Percentiles rank a stretch among this genome's conserved stretches.
phyloP scores from a whole-genome alignment of 2,113 vertebrate genomes.

The Alligator sinensis region DNA sequence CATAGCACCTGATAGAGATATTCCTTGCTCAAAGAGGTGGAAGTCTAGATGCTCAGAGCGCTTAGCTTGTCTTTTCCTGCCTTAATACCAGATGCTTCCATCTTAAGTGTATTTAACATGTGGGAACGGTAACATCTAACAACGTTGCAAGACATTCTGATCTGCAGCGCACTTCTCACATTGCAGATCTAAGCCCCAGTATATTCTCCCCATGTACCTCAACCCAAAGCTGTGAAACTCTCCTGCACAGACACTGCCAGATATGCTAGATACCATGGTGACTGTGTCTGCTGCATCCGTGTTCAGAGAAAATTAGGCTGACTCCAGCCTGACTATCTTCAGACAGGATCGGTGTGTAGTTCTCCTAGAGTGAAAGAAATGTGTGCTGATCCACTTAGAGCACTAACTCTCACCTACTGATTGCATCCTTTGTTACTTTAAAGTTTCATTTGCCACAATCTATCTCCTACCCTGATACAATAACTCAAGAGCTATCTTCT shows the following conservation, averaged over 20 bases:
- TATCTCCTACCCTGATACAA: conserved; percentile 1
- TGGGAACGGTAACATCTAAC: too few species aligned
- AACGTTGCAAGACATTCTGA: neutral
- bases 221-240: neutral
- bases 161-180: neutral
- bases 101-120: too few species aligned
- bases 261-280: neutral
- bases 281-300: rapidly evolving
- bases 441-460: neutral
- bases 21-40: too few species aligned
- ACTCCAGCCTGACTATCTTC: neutral
- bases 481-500: conserved; percentile 44
- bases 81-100: too few species aligned
- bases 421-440: neutral
- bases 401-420: neutral
- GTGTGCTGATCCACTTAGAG: neutral
- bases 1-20: too few species aligned
- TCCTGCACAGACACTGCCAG: neutral
- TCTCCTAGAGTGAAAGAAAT: neutral
- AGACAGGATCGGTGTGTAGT: neutral
- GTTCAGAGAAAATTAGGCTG: neutral
- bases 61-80: too few species aligned
- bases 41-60: too few species aligned
- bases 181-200: neutral
- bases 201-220: neutral